phyloP scores from a whole-genome alignment of 2,888 invertebrate genomes.

The Temnothorax ravouxi region DNA sequence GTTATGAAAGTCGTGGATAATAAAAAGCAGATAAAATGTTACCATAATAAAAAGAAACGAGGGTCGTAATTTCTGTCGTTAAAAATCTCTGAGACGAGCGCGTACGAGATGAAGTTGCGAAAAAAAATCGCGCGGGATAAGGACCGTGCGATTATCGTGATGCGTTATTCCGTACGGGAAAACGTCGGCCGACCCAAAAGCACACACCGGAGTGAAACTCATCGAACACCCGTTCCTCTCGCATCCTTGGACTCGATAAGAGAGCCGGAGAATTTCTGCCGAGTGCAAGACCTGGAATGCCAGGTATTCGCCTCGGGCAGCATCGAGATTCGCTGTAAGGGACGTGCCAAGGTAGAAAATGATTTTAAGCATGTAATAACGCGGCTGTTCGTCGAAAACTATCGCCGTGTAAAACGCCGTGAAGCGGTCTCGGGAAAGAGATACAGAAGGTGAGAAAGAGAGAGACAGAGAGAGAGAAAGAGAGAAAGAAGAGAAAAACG shows the following conservation, averaged over 20 bases:
- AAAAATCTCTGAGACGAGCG: constrained; percentile 5
- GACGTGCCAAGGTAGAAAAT: constrained; percentile 54
- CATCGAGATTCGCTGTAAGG: constrained; percentile 58
- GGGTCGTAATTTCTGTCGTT: constrained; percentile 27
- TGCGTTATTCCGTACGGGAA: constrained; percentile 44
- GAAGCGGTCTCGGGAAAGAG: constrained; percentile 30
- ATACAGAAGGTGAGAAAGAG: neutral
- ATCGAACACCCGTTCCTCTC: constrained; percentile 51
- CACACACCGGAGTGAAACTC: constrained; percentile 49
- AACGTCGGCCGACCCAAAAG: constrained; percentile 54
- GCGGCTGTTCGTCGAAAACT: constrained; percentile 52
- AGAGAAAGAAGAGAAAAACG: neutral
- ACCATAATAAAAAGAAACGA: constrained; percentile 28
- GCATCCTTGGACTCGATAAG: constrained; percentile 67
- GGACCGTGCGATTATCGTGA: constrained; percentile 34
- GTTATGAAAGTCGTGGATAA: neutral
- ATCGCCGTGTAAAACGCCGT: constrained; percentile 48
- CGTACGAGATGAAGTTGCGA: constrained; percentile 23
- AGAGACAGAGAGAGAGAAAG: neutral
- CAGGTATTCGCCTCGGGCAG: constrained; percentile 56
- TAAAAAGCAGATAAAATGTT: constrained; percentile 6
- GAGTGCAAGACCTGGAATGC: constrained; percentile 66
- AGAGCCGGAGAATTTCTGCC: constrained; percentile 59
- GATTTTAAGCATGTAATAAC: constrained; percentile 59
- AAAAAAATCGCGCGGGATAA: constrained; percentile 20